phyloP scores from a whole-genome alignment of 2,113 vertebrate genomes.

The Oreochromis niloticus region DNA sequence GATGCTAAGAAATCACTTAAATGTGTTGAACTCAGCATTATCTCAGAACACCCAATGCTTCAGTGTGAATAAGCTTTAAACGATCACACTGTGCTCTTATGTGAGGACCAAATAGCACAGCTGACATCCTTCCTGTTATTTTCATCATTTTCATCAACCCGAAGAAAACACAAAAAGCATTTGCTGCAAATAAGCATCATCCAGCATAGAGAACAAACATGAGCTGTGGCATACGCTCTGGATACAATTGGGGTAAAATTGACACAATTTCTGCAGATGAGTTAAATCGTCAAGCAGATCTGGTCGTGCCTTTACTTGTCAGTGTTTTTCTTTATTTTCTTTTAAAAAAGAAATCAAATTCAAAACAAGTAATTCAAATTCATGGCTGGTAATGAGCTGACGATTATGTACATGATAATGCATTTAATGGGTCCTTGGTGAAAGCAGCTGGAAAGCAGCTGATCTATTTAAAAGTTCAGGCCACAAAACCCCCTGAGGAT shows the following conservation, averaged over 20 bases:
- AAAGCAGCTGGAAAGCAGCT: not conserved
- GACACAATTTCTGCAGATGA: not conserved
- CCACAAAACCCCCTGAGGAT: not conserved
- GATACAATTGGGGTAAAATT: not conserved
- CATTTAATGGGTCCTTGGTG: not conserved
- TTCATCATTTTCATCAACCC: not conserved
- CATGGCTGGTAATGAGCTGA: not conserved
- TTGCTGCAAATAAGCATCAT: not conserved
- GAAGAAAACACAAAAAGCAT: not conserved
- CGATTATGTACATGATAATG: not conserved
- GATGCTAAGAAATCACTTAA: slow-evolving; percentile 7
- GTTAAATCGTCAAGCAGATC: not conserved
- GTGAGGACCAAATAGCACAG: not conserved
- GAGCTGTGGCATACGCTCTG: not conserved
- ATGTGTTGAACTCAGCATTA: not conserved
- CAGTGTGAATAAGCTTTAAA: slow-evolving; percentile 7
- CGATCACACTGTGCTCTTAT: not conserved
- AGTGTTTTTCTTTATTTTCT: not conserved
- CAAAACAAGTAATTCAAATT: not conserved
- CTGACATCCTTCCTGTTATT: not conserved
- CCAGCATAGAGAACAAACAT: not conserved
- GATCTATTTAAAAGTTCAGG: not conserved
- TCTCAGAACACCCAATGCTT: not conserved
- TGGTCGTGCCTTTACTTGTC: not conserved
- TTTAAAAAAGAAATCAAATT: not conserved